Base-by-base conservation (phyloP, 2,888 invertebrate species). In the Lasioglossum malachurum region DNA sequence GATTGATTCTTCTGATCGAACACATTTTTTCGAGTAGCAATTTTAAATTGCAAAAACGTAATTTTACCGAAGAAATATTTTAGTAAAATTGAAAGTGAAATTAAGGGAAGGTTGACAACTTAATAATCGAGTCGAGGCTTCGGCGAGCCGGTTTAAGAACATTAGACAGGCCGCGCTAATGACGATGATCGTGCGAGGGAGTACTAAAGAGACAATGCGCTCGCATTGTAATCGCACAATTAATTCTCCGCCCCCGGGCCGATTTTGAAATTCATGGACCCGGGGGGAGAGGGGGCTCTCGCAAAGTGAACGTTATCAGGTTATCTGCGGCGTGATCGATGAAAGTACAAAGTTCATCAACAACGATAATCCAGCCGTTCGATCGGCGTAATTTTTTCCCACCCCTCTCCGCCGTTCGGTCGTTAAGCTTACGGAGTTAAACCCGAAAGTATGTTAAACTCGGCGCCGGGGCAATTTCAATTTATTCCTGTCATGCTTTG, bases 401-500 rank as follows among this genome's bases (percentile, higher is more conserved):
- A 64, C 16, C 64, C 27, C 16, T 31, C 44, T 14, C 31, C 64
- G 4, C 31, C 16, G 67, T 35, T 38, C 49, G 31, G 44, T 64
- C 76, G 60, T 77, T 80, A 76, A 80, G 77, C 76, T 74, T 49
- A 49, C 71, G 60, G 76, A 71, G 67, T 76, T 79, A 73, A 72
- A 71, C 19, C 67, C 74, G 79, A 67, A 78, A 86, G 86, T 76
- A 86, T 78, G 82, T 86, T 78, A 78, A 82, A 82, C 75, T 75
- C 49, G 23, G 44, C 67, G 38, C 38, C 7, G 57, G 41, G 49
- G 78, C 75, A 57, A 83, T 88, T 91, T 88, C 89, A 91, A 91
- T 91, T 91, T 91, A 91, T 88, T 84, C 86, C 79, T 74, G 87
- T 87, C 88, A 79, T 83, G 89, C 80, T 73, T 71, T 75, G 78